These are phyloP conservation scores for Parotocinclus haroldoi DNA, from an alignment of 2,797 vertebrate species.

Conservation along the genomic window DNA sequence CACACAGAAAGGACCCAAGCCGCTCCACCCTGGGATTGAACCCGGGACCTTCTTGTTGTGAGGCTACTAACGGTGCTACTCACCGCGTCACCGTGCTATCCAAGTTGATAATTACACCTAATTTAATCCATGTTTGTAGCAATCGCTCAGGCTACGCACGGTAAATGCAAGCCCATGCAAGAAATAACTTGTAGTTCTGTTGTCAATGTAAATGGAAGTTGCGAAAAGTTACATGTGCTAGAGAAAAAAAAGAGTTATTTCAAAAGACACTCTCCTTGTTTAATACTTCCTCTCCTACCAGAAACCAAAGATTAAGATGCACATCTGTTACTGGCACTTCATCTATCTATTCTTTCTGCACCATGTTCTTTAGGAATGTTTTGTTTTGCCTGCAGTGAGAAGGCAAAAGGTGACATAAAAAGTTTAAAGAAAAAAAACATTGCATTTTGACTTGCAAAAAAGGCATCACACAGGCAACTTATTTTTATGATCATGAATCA, in stretches of 20 bases:
- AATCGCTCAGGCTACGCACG: constrained; percentile 37
- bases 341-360: constrained; percentile 61
- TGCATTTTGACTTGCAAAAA: constrained; percentile 43
- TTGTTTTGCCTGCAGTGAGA: constrained; percentile 69
- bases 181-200: constrained; percentile 29
- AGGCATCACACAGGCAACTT: constrained; percentile 43
- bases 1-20: too few species aligned
- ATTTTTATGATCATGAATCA: constrained; percentile 62
- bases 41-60: too few species aligned
- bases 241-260: constrained; percentile 51
- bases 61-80: too few species aligned
- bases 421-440: constrained; percentile 34
- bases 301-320: constrained; percentile 56
- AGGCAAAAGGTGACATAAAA: constrained; percentile 68
- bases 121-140: constrained; percentile 22
- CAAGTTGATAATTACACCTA: constrained; percentile 34
- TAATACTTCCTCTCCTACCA: constrained; percentile 51
- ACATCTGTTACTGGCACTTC: constrained; percentile 58
- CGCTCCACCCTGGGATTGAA: too few species aligned
- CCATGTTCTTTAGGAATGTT: constrained; percentile 56
- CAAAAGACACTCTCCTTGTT: constrained; percentile 58
- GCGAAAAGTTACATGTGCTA: constrained; percentile 23
- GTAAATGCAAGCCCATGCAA: constrained; percentile 21
- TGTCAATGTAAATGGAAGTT: constrained; percentile 24
- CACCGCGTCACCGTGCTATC: too few species aligned